These are phyloP conservation scores for Dynastes grantii DNA, from an alignment of 2,888 invertebrate species.

Conservation along the genomic window DNA sequence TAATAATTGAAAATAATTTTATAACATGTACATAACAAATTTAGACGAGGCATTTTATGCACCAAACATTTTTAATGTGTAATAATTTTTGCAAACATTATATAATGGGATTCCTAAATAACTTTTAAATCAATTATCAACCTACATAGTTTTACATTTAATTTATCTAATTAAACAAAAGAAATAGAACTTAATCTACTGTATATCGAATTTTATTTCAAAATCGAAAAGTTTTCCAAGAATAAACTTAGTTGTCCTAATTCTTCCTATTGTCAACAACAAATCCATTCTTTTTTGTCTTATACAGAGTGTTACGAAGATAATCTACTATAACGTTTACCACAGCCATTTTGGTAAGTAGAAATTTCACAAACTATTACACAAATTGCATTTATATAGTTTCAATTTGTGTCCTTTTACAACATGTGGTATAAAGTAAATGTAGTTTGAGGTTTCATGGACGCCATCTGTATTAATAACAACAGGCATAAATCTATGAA, in stretches of 20 bases:
- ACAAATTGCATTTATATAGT: not conserved
- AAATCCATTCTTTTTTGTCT: slow-evolving; percentile 26
- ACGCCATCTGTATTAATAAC: slow-evolving; percentile 10
- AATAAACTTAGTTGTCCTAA: not conserved
- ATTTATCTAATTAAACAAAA: not conserved
- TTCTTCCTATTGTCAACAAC: slow-evolving; percentile 39
- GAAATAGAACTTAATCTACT: too few species aligned
- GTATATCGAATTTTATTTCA: too few species aligned
- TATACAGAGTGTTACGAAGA: slow-evolving; percentile 25
- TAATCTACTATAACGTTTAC: slow-evolving; percentile 41
- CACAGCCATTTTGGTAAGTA: slow-evolving; percentile 42
- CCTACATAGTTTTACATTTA: not conserved
- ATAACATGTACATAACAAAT: too few species aligned
- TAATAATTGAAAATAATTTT: too few species aligned
- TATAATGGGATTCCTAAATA: not conserved
- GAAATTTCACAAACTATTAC: slow-evolving; percentile 31
- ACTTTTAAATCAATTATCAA: not conserved
- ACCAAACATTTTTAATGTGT: not conserved
- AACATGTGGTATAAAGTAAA: not conserved
- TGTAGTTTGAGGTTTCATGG: not conserved
- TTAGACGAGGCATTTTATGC: too few species aligned
- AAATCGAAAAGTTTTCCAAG: too few species aligned
- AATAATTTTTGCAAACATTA: slow-evolving; percentile 16
- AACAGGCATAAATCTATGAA: slow-evolving; percentile 34
- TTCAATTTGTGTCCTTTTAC: too few species aligned